Evolutionary conservation across 1,140 invertebrate genomes (phyloP).

Genomic region (Orius insidiosus): DNA sequence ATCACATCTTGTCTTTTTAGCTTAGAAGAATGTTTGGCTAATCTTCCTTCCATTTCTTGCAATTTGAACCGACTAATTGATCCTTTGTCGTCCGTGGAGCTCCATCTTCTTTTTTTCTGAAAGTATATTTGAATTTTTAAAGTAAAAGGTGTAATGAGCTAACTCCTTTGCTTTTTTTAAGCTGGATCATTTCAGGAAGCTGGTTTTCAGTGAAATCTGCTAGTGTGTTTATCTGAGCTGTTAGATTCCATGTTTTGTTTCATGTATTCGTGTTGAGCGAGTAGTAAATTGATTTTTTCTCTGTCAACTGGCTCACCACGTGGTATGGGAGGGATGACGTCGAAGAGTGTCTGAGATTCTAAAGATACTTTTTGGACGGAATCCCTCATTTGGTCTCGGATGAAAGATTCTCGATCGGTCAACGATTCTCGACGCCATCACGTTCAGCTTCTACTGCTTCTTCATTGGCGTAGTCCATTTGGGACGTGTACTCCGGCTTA

Average conservation of each 20-base stretch:
- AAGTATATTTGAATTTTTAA: neutral
- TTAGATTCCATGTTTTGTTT: conserved; percentile 10
- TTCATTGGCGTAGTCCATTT: too few species aligned
- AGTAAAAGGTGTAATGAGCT: neutral
- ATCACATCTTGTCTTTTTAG: conserved; percentile 21
- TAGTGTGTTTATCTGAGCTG: conserved; percentile 13
- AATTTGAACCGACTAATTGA: conserved; percentile 1
- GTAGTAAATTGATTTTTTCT: conserved; percentile 12
- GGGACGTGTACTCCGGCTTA: too few species aligned
- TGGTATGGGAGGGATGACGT: neutral
- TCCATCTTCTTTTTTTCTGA: neutral
- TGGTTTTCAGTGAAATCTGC: conserved; percentile 12
- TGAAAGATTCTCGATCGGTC: too few species aligned
- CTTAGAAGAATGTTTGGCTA: conserved; percentile 14
- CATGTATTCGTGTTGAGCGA: conserved; percentile 10
- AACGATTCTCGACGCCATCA: too few species aligned
- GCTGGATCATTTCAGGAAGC: conserved; percentile 3
- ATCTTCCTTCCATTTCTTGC: conserved; percentile 4
- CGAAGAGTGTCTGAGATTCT: neutral
- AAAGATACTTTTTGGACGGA: too few species aligned
- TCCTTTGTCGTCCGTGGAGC: neutral
- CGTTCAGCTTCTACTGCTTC: too few species aligned
- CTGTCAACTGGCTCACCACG: neutral
- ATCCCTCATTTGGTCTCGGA: too few species aligned
- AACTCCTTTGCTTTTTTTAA: neutral